Percentiles rank a stretch among this genome's conserved stretches.
phyloP scores from a whole-genome alignment of 2,113 vertebrate species.

The Hippocampus abdominalis region DNA sequence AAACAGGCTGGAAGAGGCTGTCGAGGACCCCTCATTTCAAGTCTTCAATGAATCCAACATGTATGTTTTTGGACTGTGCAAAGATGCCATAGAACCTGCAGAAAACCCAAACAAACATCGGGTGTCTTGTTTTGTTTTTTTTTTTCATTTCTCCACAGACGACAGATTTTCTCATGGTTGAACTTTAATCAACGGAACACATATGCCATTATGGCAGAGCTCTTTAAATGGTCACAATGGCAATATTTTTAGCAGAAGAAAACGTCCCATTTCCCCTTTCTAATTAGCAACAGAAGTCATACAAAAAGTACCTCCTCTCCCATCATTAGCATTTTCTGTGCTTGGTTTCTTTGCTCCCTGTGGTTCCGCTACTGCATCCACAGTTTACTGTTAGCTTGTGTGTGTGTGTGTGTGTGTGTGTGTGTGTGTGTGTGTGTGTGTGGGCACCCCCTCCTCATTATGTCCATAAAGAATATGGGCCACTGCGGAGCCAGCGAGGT shows the following conservation, averaged over 20 bases:
- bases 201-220: background rate
- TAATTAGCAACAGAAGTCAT: slow-evolving; percentile 43
- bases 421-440: slow-evolving; percentile 11
- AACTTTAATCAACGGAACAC: background rate
- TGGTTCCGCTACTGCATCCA: slow-evolving; percentile 54
- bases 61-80: too few relatives aligned
- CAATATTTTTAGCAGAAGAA: slow-evolving; percentile 5
- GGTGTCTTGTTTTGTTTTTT: background rate
- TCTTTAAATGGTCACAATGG: background rate
- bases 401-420: too few relatives aligned
- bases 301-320: slow-evolving; percentile 18
- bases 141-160: background rate
- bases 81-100: too few relatives aligned
- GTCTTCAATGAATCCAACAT: too few relatives aligned
- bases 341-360: slow-evolving; percentile 41
- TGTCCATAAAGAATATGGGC: slow-evolving; percentile 22
- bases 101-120: too few relatives aligned
- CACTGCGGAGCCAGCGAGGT: slow-evolving; percentile 17
- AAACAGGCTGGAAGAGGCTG: too few relatives aligned
- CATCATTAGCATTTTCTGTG: slow-evolving; percentile 53
- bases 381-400: slow-evolving; percentile 48
- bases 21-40: too few relatives aligned
- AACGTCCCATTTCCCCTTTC: slow-evolving; percentile 25
- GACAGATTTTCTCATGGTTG: background rate
- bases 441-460: slow-evolving; percentile 50